Base-by-base conservation (phyloP, 2,797 vertebrate genomes). In the Halcyon leucocephala region DNA sequence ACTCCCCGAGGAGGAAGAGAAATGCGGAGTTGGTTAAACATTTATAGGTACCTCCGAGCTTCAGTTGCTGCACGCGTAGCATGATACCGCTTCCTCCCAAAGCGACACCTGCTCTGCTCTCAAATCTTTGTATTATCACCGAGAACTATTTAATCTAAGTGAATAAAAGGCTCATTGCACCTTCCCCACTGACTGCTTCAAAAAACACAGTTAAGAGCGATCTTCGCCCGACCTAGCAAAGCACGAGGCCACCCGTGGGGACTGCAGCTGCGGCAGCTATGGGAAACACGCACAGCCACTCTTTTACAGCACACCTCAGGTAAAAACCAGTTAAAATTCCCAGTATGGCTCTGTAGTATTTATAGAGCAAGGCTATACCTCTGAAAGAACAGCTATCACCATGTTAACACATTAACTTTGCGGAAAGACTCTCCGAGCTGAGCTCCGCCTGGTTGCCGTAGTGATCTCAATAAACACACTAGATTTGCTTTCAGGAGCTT, bases 1-100 rank as follows among this genome's bases (percentile, higher is more conserved):
- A 93, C 18, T 79, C 91, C 46, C 80, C 2, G 0, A 93, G 66
- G 91, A 88, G 41, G 35, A 70, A 86, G 65, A 20, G 93, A 96
- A 96, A 94, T 7, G 31, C 39, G 46, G 89, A 82, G 85, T 41
- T 12, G 6, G 91, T 95, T 95, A 96, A 96, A 96, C 80, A 94
- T 94, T 96, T 86, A 93, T 35, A 88, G 84, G 73, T 49, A 76
- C 48, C 62, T 54, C 49, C 0, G 3, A 64, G 76, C 64, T 89
- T 93, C 57, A 81, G 66, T 19, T 78, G 51, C 85, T 55, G 57
- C 33, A 33, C 26, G 28, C 61, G 42, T 3, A 82, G 46, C 70
- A 67, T 1, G 7, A 49, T 25, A n/a, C 18, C 33, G 48, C 66
- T 90, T 51, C 28, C 60, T 93, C 85, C 82, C 80, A 41, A 76